Conservation (phyloP, 2,797 vertebrate species). For the Anabacerthia variegaticeps region DNA sequence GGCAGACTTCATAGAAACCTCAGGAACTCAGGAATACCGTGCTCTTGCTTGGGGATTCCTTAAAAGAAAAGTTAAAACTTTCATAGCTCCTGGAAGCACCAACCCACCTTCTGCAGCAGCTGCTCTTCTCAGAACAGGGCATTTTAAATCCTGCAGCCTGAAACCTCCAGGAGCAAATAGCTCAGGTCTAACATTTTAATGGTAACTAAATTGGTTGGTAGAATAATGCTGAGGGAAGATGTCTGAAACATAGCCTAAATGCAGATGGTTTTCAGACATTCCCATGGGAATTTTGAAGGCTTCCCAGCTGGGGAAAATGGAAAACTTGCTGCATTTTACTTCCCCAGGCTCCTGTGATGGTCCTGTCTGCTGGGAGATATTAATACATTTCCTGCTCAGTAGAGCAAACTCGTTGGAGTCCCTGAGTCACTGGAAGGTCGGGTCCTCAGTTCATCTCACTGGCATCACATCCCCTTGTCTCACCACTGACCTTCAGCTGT, state of each 20-base stretch:
- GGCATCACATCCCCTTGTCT: not conserved
- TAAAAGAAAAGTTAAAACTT: constrained; percentile 37
- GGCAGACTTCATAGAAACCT: not conserved
- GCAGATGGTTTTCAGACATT: constrained; percentile 18
- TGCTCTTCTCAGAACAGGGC: not conserved
- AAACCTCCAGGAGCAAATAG: not conserved
- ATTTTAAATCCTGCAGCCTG: not conserved
- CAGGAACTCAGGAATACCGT: not conserved
- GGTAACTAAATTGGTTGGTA: not conserved
- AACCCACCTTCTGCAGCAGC: not conserved
- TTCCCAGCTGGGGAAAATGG: not conserved
- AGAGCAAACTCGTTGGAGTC: not conserved
- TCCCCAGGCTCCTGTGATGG: not conserved
- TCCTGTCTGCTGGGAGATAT: not conserved
- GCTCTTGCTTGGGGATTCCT: constrained; percentile 24
- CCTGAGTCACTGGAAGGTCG: not conserved
- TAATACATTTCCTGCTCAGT: not conserved
- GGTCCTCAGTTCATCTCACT: not conserved
- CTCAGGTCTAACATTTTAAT: not conserved
- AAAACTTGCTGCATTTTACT: not conserved
- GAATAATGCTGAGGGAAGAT: not conserved
- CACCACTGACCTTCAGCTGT: not conserved
- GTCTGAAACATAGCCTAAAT: not conserved
- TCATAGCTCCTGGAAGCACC: not conserved
- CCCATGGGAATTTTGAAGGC: not conserved